These are phyloP conservation scores for Drosophila macrospina DNA, from an alignment of 2,888 invertebrate genomes.

Conservation along the genomic window DNA sequence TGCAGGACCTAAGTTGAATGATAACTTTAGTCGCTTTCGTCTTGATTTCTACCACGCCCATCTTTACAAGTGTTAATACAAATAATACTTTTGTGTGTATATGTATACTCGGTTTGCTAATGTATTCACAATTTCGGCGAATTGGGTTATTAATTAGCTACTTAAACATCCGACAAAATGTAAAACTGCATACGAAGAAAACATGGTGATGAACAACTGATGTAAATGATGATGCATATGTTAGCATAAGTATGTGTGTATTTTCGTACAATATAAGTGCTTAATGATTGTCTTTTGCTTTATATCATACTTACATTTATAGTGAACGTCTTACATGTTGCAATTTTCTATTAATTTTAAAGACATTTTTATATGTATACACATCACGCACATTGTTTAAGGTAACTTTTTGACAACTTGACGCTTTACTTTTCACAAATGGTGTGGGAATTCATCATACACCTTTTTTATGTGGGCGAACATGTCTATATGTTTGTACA, in stretches of 20 bases:
- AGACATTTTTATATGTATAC: neutral
- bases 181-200: neutral
- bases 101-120: neutral
- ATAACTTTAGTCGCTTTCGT: neutral
- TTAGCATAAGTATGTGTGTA: constrained; percentile 6
- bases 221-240: constrained; percentile 5
- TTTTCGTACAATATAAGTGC: constrained; percentile 24
- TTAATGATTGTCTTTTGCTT: constrained; percentile 10
- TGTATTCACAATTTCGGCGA: neutral
- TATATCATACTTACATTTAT: constrained; percentile 30
- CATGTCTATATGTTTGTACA: neutral
- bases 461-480: neutral
- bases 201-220: constrained; percentile 5
- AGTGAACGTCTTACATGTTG: constrained; percentile 13
- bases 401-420: constrained; percentile 1
- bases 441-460: constrained; percentile 2
- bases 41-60: constrained; percentile 33
- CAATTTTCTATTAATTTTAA: neutral
- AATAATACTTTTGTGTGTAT: constrained; percentile 3
- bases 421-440: constrained; percentile 30
- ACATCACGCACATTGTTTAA: constrained; percentile 1
- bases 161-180: neutral
- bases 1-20: neutral
- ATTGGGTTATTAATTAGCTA: neutral
- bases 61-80: constrained; percentile 10